A percentile compares a stretch with the other conserved stretches of the same genome.
phyloP scores from a whole-genome alignment of 2,797 vertebrate species.

The Enteromius afrohamiltoni region DNA sequence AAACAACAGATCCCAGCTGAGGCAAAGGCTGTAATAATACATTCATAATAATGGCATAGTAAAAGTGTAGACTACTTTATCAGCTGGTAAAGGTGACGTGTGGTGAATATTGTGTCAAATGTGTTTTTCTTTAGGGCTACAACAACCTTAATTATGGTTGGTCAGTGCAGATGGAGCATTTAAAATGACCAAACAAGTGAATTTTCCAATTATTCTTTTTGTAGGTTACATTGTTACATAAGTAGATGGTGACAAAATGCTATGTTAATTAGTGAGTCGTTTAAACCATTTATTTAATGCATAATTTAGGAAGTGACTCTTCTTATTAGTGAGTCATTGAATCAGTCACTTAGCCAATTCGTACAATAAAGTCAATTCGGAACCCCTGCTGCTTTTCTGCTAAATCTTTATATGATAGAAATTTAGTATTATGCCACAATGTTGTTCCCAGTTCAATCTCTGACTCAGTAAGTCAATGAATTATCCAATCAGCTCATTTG shows the following conservation, averaged over 20 bases:
- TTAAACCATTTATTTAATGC: neutral
- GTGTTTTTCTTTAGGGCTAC: neutral
- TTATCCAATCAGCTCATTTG: neutral
- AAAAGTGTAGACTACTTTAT: neutral
- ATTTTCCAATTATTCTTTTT: no score
- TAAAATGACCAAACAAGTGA: no score
- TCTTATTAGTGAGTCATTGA: neutral
- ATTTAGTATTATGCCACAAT: neutral
- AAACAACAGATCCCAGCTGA: neutral
- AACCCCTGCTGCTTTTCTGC: neutral
- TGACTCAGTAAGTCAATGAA: neutral
- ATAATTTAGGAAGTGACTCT: neutral
- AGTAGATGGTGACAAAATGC: neutral
- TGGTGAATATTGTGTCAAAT: neutral
- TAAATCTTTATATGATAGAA: neutral
- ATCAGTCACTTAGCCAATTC: neutral
- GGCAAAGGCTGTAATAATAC: neutral
- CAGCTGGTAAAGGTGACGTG: neutral
- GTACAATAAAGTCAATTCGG: neutral
- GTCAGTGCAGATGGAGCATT: neutral
- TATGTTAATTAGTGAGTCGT: neutral
- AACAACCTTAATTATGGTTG: neutral
- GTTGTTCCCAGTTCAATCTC: neutral
- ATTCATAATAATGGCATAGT: neutral
- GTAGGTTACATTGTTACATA: neutral